A percentile compares a stretch with the other conserved stretches of the same genome.
These are phyloP conservation scores for Plebejus argus DNA, from an alignment of 2,888 invertebrate species.

Conservation along the genomic window DNA sequence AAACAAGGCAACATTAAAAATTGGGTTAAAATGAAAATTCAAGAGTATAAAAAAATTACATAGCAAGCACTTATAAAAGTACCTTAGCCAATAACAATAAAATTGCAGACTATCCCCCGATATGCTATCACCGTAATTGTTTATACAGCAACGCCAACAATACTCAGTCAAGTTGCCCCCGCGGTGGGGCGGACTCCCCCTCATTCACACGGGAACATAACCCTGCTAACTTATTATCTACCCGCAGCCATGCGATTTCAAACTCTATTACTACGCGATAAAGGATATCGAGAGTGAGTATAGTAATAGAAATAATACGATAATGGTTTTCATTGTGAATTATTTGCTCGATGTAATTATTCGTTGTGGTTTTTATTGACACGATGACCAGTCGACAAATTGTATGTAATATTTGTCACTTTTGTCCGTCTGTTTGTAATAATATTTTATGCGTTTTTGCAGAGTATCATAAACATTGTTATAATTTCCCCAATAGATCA, in stretches of 20 bases:
- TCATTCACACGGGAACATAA: constrained; percentile 65
- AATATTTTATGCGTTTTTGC: neutral
- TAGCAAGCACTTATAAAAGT: constrained; percentile 15
- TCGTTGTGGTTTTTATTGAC: neutral
- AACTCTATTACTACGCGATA: constrained; percentile 36
- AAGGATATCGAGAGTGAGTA: constrained; percentile 26
- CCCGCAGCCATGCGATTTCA: constrained; percentile 38
- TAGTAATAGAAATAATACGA: constrained; percentile 46
- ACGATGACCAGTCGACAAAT: constrained; percentile 18
- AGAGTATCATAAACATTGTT: neutral
- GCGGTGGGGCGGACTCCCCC: constrained; percentile 34
- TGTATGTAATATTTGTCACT: neutral
- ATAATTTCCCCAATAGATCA: neutral
- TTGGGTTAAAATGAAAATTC: no score
- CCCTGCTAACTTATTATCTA: constrained; percentile 29
- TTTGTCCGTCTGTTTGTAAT: neutral
- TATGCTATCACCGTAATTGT: constrained; percentile 6
- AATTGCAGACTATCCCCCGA: neutral
- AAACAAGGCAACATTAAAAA: no score
- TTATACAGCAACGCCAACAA: neutral
- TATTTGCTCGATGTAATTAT: constrained; percentile 51
- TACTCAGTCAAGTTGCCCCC: constrained; percentile 10
- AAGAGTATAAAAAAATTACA: neutral
- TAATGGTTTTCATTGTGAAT: constrained; percentile 51
- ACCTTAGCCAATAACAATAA: neutral